A percentile compares a stretch with the other conserved stretches of the same genome.
Evolutionary conservation across 2,888 invertebrate species (phyloP).

Genomic region (Tachina lurida): DNA sequence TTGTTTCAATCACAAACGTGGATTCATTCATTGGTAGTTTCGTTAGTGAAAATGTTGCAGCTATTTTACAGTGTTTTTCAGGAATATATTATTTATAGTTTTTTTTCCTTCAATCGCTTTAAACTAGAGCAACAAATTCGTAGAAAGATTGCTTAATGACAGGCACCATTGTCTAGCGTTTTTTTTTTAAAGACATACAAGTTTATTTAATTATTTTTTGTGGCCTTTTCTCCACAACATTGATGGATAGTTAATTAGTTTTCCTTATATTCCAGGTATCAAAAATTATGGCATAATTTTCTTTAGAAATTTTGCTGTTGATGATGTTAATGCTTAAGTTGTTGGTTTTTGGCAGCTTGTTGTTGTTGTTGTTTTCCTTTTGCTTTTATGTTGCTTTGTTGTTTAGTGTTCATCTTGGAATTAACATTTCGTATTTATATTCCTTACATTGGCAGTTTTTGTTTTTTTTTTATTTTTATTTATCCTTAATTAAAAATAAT

Average conservation of each 20-base stretch:
- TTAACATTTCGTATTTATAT: slow-evolving; percentile 39
- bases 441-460: slow-evolving; percentile 68
- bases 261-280: not conserved
- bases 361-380: slow-evolving; percentile 7
- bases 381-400: slow-evolving; percentile 44
- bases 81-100: not conserved
- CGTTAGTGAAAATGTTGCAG: slow-evolving; percentile 31
- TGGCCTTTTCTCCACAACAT: not conserved
- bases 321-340: slow-evolving; percentile 35
- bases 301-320: slow-evolving; percentile 4
- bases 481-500: slow-evolving; percentile 2
- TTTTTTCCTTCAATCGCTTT: not conserved
- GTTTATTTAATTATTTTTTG: not conserved
- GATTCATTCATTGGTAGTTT: slow-evolving; percentile 73
- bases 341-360: slow-evolving; percentile 37
- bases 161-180: not conserved
- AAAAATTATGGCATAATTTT: not conserved
- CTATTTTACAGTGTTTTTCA: slow-evolving; percentile 19
- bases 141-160: not conserved
- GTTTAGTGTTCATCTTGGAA: slow-evolving; percentile 42
- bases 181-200: not conserved
- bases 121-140: not conserved
- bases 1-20: slow-evolving; percentile 67
- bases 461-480: slow-evolving; percentile 33
- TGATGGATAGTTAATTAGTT: slow-evolving; percentile 9